These are phyloP conservation scores for Apolygus lucorum DNA, from an alignment of 1,140 invertebrate species.

Conservation along the genomic window DNA sequence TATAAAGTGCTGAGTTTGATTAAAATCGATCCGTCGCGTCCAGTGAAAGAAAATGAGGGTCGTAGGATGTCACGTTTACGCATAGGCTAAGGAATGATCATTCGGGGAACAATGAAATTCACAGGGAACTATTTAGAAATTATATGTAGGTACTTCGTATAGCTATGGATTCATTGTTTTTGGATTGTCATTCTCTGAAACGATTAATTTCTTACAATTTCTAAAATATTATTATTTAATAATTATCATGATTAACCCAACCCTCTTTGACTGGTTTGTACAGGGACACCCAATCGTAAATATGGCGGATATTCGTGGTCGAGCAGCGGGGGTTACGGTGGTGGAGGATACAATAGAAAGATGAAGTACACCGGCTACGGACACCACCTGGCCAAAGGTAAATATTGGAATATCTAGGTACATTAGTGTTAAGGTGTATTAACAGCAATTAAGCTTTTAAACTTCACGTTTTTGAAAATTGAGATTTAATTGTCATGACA, in stretches of 20 bases:
- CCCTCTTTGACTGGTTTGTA: neutral
- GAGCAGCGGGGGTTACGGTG: neutral
- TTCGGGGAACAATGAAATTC: too few relatives aligned
- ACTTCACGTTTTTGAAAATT: neutral
- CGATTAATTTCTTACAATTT: too few relatives aligned
- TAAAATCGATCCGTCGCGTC: too few relatives aligned
- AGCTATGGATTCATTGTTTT: too few relatives aligned
- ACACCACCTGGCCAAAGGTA: neutral
- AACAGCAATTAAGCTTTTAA: neutral
- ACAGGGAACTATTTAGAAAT: too few relatives aligned
- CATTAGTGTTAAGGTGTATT: neutral
- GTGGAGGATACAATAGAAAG: neutral
- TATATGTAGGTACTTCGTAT: too few relatives aligned
- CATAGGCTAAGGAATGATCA: too few relatives aligned
- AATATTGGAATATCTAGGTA: neutral
- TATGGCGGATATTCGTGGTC: neutral
- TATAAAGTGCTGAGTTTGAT: too few relatives aligned
- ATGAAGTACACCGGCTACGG: constrained; percentile 2
- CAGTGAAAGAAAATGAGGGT: too few relatives aligned
- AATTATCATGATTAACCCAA: neutral
- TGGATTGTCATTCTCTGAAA: too few relatives aligned
- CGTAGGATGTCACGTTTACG: too few relatives aligned
- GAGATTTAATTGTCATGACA: neutral
- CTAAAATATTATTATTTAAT: too few relatives aligned
- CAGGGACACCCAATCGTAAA: neutral